Evolutionary conservation across 2,113 vertebrate species (phyloP).

Genomic region (Aramus guarauna): DNA sequence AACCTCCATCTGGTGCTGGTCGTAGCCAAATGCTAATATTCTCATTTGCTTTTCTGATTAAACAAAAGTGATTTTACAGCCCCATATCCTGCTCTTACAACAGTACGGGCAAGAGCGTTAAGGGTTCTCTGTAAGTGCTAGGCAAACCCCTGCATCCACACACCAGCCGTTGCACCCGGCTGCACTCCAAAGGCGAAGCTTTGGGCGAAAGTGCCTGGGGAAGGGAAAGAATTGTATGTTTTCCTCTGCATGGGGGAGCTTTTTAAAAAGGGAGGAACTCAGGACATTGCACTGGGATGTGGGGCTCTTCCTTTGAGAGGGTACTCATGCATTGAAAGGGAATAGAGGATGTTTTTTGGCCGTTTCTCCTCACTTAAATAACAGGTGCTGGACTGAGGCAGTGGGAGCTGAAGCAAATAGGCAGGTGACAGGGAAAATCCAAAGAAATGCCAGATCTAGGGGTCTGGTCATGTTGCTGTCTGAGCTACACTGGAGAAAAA

Average conservation of each 20-base stretch:
- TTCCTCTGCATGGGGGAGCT: neutral
- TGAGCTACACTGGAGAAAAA: neutral
- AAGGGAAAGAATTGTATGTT: neutral
- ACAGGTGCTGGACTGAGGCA: neutral
- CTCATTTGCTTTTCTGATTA: neutral
- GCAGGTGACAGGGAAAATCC: neutral
- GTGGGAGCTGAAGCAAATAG: neutral
- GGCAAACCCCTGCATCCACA: neutral
- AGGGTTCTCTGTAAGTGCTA: neutral
- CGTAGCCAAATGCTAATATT: neutral
- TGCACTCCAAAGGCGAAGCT: neutral
- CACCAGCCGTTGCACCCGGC: accelerated
- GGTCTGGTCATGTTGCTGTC: neutral
- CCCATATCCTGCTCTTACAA: neutral
- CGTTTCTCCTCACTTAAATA: neutral
- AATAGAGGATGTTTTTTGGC: neutral
- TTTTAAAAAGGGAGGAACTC: neutral
- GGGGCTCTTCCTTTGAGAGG: neutral
- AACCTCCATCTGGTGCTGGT: neutral
- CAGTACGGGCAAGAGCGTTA: accelerated
- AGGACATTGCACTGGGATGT: neutral
- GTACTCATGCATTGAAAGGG: accelerated
- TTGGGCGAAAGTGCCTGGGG: neutral
- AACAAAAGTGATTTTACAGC: neutral
- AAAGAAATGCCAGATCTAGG: neutral